phyloP scores from a whole-genome alignment of 2,797 vertebrate species.

The Lepidocolaptes lacrymiger region DNA sequence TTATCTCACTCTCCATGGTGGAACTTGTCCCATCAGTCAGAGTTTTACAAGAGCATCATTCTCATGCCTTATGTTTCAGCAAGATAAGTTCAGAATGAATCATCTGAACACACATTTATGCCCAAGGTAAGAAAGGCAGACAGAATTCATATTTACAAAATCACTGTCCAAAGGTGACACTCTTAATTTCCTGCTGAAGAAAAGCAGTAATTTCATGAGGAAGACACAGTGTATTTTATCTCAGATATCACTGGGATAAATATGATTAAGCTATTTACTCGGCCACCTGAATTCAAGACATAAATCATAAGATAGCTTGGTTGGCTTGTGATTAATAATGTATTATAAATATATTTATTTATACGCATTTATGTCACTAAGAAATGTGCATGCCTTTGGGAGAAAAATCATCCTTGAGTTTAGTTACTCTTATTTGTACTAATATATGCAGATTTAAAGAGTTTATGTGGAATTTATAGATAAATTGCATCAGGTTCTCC shows the following conservation, averaged over 20 bases:
- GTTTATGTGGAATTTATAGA: background rate
- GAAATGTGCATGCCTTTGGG: background rate
- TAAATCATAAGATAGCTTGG: background rate
- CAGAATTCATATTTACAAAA: background rate
- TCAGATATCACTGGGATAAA: background rate
- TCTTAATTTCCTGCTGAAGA: conserved; percentile 19
- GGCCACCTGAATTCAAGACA: background rate
- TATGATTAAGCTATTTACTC: background rate
- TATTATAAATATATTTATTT: background rate
- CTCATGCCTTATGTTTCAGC: rapidly evolving
- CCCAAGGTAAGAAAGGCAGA: background rate
- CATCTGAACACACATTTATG: background rate
- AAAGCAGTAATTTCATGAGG: background rate
- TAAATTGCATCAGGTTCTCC: conserved; percentile 4
- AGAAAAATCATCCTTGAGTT: background rate
- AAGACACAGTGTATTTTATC: background rate
- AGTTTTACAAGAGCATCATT: background rate
- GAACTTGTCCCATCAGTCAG: background rate
- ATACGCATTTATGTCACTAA: background rate
- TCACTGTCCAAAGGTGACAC: background rate
- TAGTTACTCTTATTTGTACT: background rate
- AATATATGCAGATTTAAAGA: conserved; percentile 22
- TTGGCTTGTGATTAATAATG: background rate
- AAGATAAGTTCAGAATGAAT: background rate
- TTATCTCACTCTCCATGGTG: background rate